Evolutionary conservation across 2,113 vertebrate genomes (phyloP), one percentile per base, ranked within the genome.

Genomic region (Hippolais icterina): DNA sequence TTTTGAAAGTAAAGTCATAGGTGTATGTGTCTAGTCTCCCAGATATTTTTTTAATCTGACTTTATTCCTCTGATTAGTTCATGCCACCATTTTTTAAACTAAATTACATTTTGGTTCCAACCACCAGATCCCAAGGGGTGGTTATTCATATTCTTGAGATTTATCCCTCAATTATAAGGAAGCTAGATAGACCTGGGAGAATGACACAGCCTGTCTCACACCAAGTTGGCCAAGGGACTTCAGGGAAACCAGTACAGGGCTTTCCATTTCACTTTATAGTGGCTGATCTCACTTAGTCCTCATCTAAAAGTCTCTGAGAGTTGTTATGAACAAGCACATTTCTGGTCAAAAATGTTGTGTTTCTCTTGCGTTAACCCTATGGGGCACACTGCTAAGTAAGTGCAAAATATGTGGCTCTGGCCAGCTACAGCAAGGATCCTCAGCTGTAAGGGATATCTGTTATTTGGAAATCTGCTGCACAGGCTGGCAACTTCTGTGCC

Each of bases 101-200:
- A 24, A 69, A 77, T 39, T 63, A 11, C 25, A 15, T 75, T 81
- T 78, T 78, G 1, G 12, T 33, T 74, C 24, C 27, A 70, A 24
- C 49, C 5, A 44, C 54, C 49, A 86, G 16, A 57, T 61, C 15
- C 16, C 5, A 11, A 11, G 6, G 18, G 10, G 6, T 0, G 0
- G 14, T 57, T 54, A 16, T 46, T 93, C 6, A 12, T 41, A 39
- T 12, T 15, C 1, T 49, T 46, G 29, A 64, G 27, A 7, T 20
- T 69, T 92, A 54, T 39, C 3, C 35, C 21, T 61, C 59, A 80
- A 1, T 56, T 50, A 20, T 60, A 80, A 80, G 15, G 33, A 80
- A 83, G 33, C 5, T 63, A 18, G 27, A n/a, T 19, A 78, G 33
- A 33, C 14, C 20, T 27, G 12, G 27, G 19, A 85, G 31, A 74